Evolutionary conservation across 1,140 invertebrate genomes (phyloP).

Genomic region (Schlechtendalia chinensis): DNA sequence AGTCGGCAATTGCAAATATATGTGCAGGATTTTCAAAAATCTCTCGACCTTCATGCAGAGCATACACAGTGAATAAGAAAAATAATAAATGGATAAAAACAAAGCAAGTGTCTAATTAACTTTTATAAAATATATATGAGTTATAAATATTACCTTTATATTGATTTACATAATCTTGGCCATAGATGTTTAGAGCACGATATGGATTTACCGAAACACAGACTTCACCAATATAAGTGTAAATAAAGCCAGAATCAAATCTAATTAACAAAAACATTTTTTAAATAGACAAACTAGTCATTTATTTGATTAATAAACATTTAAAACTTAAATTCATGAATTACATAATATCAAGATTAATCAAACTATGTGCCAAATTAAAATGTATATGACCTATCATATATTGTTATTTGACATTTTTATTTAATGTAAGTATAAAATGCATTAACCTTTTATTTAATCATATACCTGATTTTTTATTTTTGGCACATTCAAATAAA

Average conservation of each 20-base stretch:
- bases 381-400: no score
- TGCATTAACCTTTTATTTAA: no score
- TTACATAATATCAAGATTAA: not conserved
- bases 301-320: no score
- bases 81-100: not conserved
- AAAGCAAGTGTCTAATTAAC: not conserved
- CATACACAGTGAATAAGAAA: not conserved
- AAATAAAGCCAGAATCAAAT: slow-evolving; percentile 83
- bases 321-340: no score
- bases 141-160: slow-evolving; percentile 71
- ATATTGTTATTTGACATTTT: no score
- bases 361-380: not conserved
- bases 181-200: slow-evolving; percentile 81
- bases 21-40: slow-evolving; percentile 93
- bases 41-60: slow-evolving; percentile 67
- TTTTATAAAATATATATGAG: not conserved
- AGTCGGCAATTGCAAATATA: slow-evolving; percentile 91
- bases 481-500: no score
- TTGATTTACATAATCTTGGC: slow-evolving; percentile 72
- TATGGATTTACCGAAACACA: slow-evolving; percentile 91
- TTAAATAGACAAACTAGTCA: not conserved
- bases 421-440: no score
- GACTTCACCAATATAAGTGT: slow-evolving; percentile 93
- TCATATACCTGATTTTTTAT: no score
- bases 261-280: slow-evolving; percentile 58